Base-by-base conservation (phyloP, 2,888 invertebrate genomes). In the Electrophaes corylata region DNA sequence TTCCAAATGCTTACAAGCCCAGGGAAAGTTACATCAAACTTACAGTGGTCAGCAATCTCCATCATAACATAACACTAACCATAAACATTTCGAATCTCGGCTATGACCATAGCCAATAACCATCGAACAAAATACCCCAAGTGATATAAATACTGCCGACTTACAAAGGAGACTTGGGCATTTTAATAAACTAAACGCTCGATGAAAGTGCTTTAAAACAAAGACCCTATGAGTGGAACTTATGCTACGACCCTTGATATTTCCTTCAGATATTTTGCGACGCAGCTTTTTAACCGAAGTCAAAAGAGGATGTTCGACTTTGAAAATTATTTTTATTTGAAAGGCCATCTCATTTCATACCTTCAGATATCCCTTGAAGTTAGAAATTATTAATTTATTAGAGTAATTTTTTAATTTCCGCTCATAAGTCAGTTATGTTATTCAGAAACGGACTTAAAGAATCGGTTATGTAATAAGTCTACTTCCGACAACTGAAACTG, bases 171-270 rank as follows among this genome's bases (percentile, higher is more conserved):
- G 67, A 69, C 75, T 75, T 71, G 66, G 66, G 64, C 64, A 64
- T 63, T 78, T 80, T 78, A 79, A 79, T 75, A 76, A 76, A 72
- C 72, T 70, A 71, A 64, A 52, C 61, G 64, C 65, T 70, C 72
- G 69, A 71, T 75, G 74, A 75, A 75, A 74, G 70, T 70, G 65
- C 66, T 72, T 71, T 72, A 73, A 59, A 78, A 78, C 76, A 78
- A 79, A 80, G 75, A 76, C 77, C 63, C 67, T 59, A 57, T 73
- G 67, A 72, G 72, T 72, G 72, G 70, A 81, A 79, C 79, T 81
- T 80, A 73, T 73, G 71, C 75, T 59, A 62, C 60, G 70, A 72
- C 76, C 69, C 75, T 68, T 70, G 72, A 73, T 75, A 76, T 72
- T 67, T 62, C 67, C 68, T 61, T 63, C 63, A 57, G 63, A 67